Evolutionary conservation across 1,140 invertebrate genomes (phyloP), one percentile per base, ranked within the genome.

Genomic region (Pseudomyrmex dendroicus): DNA sequence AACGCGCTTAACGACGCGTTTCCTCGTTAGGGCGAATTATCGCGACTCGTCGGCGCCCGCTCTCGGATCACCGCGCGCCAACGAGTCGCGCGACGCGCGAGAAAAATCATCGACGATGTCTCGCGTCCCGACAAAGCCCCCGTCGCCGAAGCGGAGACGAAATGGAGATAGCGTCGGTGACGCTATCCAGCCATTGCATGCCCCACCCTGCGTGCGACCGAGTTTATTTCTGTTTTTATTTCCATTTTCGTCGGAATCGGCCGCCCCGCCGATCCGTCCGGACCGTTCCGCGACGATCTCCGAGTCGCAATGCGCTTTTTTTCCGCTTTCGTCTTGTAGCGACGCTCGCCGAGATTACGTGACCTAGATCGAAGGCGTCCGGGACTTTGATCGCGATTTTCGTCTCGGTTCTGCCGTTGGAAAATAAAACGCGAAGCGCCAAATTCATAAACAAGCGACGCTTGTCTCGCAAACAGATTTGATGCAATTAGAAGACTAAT

Each of bases 101-200:
- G 25, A 20, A 25, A 46, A 73, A 63, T 64, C 64, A n/a, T 57
- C 10, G 35, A 67, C 20, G 62, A 44, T n/a, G 48, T 10, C n/a
- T 12, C 35, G n/a, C 25, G 25, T 3, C 25, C 25, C 25, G 25
- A 25, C 25, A 25, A 25, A 25, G 25, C 3, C 25, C 25, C 35
- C 54, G 64, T 3, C 59, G 52, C 50, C 46, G 17, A 20, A 13
- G 17, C 44, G 48, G 56, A 1, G 22, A 44, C 52, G 44, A 83
- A 84, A 76, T 62, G 84, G 73, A 70, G 44, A 68, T 83, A 89
- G 90, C 91, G 91, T 91, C 90, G 59, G 70, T 85, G 89, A 91
- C 91, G 91, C 91, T 91, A 87, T 67, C 80, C 86, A 90, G 88
- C 90, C 90, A 91, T 91, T 91, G 85, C 88, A 85, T 86, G 89